Evolutionary conservation across 2,797 vertebrate genomes (phyloP), one percentile per base, ranked within the genome.

Genomic region (Acipenser ruthenus): DNA sequence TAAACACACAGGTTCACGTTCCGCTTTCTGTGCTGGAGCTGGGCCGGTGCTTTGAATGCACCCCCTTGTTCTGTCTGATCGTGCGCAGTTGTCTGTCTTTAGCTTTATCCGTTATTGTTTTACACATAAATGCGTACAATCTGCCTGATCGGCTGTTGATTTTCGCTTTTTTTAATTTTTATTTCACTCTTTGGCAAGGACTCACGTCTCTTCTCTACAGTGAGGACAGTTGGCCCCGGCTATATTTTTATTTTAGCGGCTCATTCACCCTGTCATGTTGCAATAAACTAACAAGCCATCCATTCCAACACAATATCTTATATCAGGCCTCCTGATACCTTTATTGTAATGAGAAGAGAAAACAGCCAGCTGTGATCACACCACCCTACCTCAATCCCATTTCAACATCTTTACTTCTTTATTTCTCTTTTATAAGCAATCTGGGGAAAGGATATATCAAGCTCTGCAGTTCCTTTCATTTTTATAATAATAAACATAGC

Each of bases 261-360:
- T 76, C 71, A 65, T 72, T 62, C 70, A 65, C 64, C 69, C 71
- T 72, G 74, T 71, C 74, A 70, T 72, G 75, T 75, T 59, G 68
- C 72, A 72, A 74, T 73, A 70, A 71, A 70, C 66, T 62, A 74
- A 68, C 74, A 74, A 75, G 64, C 71, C 72, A 74, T 68, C 71
- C 71, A 37, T 73, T 76, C 69, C 47, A 56, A 50, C 69, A 70
- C 66, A 68, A 69, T 72, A 75, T 76, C 74, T 68, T 52, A 52
- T 63, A 53, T 37, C 55, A 13, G 66, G 62, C 71, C 73, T 72
- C 75, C 65, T 68, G 71, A 71, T 72, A 76, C 71, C 72, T 75
- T 75, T 71, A 70, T 71, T 66, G 65, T 66, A 72, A 74, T 70
- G 69, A 70, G 67, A 65, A 65, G 23, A 69, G 68, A 74, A 79